Conservation (phyloP, 2,888 invertebrate genomes). For the Oscheius sp. region DNA sequence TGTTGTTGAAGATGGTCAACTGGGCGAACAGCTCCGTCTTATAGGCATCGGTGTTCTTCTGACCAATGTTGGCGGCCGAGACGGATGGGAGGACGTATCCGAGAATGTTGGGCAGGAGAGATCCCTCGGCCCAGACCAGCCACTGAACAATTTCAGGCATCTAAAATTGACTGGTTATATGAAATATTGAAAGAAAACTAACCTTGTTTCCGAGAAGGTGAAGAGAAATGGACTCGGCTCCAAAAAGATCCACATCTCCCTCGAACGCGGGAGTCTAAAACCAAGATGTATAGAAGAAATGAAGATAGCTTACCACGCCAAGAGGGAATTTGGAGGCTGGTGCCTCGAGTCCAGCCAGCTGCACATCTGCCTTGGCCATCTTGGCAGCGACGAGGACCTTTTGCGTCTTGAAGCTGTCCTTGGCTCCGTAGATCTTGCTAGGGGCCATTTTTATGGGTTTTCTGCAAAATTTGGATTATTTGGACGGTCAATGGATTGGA, state of each 20-base stretch:
- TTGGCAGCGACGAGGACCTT: slow-evolving; percentile 97
- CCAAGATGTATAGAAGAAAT: slow-evolving; percentile 26
- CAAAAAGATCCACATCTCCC: slow-evolving; percentile 66
- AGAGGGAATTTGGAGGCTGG: slow-evolving; percentile 70
- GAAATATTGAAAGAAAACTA: neutral
- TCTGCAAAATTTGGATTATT: no score
- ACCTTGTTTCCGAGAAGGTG: slow-evolving; percentile 52
- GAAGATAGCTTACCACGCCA: slow-evolving; percentile 60
- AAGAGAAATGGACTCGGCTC: slow-evolving; percentile 69
- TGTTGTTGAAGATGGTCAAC: slow-evolving; percentile 82
- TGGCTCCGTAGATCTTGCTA: slow-evolving; percentile 94
- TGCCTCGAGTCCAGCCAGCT: slow-evolving; percentile 70
- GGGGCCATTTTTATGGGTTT: slow-evolving; percentile 34
- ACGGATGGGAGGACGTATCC: slow-evolving; percentile 96
- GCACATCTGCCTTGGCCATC: slow-evolving; percentile 84
- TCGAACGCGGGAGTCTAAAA: slow-evolving; percentile 70
- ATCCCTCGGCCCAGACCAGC: slow-evolving; percentile 87
- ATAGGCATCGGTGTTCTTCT: slow-evolving; percentile 45
- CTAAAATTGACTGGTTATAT: neutral
- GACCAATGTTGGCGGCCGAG: slow-evolving; percentile 77
- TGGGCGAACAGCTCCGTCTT: slow-evolving; percentile 77
- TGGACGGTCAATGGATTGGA: no score
- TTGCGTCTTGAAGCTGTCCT: slow-evolving; percentile 96
- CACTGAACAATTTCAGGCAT: slow-evolving; percentile 87
- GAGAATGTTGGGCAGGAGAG: slow-evolving; percentile 90